Conservation (phyloP, 2,113 vertebrate species). For the Ptilorrhoa leucosticta region DNA sequence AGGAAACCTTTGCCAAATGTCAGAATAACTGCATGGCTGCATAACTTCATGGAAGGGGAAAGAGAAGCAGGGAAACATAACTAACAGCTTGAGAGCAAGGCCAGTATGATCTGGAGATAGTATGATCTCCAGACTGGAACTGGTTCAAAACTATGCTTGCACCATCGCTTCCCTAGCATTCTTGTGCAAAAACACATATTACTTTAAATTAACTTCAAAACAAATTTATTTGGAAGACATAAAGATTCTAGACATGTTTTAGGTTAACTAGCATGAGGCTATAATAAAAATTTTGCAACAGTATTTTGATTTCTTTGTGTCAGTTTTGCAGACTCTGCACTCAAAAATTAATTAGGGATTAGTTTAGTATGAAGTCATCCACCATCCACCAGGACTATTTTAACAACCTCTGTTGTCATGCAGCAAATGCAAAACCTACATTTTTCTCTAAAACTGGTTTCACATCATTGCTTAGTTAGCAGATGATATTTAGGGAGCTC, state of each 20-base stretch:
- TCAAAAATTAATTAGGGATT: background rate
- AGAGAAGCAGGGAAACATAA: background rate
- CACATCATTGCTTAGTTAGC: background rate
- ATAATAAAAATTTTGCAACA: background rate
- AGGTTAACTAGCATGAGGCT: background rate
- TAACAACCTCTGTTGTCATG: background rate
- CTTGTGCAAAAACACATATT: background rate
- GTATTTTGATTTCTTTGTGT: background rate
- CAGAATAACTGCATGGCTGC: background rate
- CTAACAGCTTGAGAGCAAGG: background rate
- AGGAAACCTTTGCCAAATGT: background rate
- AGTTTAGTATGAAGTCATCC: background rate
- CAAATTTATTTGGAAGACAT: background rate
- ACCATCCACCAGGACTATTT: background rate
- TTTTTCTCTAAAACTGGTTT: background rate
- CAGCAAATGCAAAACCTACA: background rate
- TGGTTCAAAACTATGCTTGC: background rate
- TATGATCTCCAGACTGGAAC: background rate
- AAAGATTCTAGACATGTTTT: background rate
- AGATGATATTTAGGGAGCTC: background rate
- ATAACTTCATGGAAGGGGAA: background rate
- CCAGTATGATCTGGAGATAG: background rate
- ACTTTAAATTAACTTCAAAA: background rate
- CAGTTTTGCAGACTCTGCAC: background rate
- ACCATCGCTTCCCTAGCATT: background rate